Evolutionary conservation across 2,113 vertebrate species (phyloP).

Genomic region (Boleophthalmus pectinirostris): DNA sequence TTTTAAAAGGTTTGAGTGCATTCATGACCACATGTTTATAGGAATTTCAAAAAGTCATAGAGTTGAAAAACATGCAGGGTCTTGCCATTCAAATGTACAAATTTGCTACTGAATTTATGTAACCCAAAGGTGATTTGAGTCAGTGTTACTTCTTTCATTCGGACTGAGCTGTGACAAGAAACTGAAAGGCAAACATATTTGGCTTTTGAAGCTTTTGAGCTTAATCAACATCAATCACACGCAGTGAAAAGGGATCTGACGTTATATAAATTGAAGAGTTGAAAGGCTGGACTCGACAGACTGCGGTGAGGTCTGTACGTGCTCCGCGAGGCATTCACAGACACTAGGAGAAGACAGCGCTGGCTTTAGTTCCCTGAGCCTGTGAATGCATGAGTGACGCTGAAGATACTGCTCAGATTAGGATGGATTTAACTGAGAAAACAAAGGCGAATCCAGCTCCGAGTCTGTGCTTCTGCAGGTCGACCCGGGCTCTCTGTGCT

Average conservation of each 20-base stretch:
- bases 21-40: too few species aligned
- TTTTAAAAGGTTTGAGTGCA: too few species aligned
- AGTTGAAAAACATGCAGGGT: not conserved
- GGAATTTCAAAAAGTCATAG: not conserved
- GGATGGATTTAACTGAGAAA: slow-evolving; percentile 50
- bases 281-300: not conserved
- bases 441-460: slow-evolving; percentile 57
- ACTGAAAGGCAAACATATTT: not conserved
- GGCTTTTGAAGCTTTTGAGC: not conserved
- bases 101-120: not conserved
- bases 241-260: not conserved
- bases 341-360: not conserved
- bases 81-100: not conserved
- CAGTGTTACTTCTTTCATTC: not conserved
- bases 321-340: slow-evolving; percentile 16
- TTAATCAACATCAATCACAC: not conserved
- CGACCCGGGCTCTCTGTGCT: slow-evolving; percentile 13
- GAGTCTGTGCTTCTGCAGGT: slow-evolving; percentile 26
- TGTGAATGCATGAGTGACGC: slow-evolving; percentile 24
- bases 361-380: not conserved
- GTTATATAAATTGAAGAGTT: not conserved
- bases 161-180: not conserved
- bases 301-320: slow-evolving; percentile 5
- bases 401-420: slow-evolving; percentile 49
- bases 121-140: not conserved